Evolutionary conservation across 2,113 vertebrate genomes (phyloP).

Genomic region (Poicephalus meyeri): DNA sequence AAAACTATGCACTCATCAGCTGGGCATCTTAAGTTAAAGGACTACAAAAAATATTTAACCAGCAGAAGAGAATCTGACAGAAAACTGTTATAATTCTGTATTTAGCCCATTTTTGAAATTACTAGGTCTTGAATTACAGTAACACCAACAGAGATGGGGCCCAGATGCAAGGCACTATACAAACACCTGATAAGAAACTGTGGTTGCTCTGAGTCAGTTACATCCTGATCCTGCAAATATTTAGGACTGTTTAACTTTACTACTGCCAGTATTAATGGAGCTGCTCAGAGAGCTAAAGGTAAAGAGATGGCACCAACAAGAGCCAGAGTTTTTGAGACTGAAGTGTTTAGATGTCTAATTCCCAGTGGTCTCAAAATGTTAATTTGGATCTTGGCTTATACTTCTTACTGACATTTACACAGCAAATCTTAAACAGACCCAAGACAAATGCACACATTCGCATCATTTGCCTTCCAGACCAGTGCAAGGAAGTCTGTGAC

Average conservation of each 20-base stretch:
- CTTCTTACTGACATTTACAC: neutral
- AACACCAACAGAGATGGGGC: neutral
- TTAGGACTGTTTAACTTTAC: conserved; percentile 22
- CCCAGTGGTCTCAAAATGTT: neutral
- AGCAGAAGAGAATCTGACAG: neutral
- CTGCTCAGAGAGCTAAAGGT: neutral
- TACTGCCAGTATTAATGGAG: conserved; percentile 32
- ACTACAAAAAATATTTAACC: neutral
- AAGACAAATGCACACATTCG: neutral
- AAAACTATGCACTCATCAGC: neutral
- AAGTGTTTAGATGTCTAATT: conserved; percentile 31
- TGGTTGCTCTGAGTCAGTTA: neutral
- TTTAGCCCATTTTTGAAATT: conserved; percentile 44
- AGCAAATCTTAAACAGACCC: conserved; percentile 9
- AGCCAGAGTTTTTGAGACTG: neutral
- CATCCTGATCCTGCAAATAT: conserved; percentile 16
- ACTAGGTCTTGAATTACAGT: conserved; percentile 17
- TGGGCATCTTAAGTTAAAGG: neutral
- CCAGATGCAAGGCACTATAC: neutral
- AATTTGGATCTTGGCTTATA: neutral
- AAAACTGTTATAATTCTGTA: neutral
- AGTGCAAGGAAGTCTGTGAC: neutral
- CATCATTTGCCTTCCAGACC: neutral
- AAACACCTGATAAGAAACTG: conserved; percentile 38
- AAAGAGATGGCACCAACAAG: conserved; percentile 30